phyloP scores from a whole-genome alignment of 1,140 invertebrate species.

The Heliconius melpomene region DNA sequence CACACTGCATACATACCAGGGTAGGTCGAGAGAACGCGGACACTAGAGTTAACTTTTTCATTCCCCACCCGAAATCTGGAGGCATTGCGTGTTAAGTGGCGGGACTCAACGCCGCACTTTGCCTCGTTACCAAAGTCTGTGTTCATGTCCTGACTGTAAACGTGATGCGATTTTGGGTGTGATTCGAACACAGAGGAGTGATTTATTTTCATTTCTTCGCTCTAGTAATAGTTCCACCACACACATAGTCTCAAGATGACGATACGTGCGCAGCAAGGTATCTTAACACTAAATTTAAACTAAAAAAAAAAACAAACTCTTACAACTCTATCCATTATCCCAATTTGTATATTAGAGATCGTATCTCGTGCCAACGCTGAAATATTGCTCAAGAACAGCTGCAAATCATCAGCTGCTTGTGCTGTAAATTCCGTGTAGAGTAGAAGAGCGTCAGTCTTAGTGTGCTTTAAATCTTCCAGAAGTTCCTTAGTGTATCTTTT shows the following conservation, averaged over 20 bases:
- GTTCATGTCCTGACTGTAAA: too few species aligned
- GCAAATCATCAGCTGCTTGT: constrained; percentile 50
- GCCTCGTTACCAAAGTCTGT: too few species aligned
- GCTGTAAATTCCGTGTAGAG: constrained; percentile 63
- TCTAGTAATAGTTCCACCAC: too few species aligned
- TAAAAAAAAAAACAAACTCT: constrained; percentile 34
- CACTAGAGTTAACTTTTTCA: not conserved
- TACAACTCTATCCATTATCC: constrained; percentile 45
- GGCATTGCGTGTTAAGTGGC: not conserved
- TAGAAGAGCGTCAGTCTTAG: constrained; percentile 51
- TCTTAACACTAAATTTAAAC: not conserved
- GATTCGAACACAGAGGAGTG: too few species aligned
- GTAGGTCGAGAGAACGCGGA: not conserved
- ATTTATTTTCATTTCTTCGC: too few species aligned
- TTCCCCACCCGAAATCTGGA: not conserved
- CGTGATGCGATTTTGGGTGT: too few species aligned
- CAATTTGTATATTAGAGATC: constrained; percentile 31
- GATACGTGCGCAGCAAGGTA: too few species aligned
- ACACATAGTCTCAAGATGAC: too few species aligned
- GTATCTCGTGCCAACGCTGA: constrained; percentile 45
- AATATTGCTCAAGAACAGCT: constrained; percentile 56
- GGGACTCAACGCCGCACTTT: too few species aligned
- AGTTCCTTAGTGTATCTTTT: constrained; percentile 58
- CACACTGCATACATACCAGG: not conserved
- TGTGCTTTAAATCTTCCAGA: constrained; percentile 45